phyloP scores from a whole-genome alignment of 2,113 vertebrate genomes.

The Peromyscus maniculatus region DNA sequence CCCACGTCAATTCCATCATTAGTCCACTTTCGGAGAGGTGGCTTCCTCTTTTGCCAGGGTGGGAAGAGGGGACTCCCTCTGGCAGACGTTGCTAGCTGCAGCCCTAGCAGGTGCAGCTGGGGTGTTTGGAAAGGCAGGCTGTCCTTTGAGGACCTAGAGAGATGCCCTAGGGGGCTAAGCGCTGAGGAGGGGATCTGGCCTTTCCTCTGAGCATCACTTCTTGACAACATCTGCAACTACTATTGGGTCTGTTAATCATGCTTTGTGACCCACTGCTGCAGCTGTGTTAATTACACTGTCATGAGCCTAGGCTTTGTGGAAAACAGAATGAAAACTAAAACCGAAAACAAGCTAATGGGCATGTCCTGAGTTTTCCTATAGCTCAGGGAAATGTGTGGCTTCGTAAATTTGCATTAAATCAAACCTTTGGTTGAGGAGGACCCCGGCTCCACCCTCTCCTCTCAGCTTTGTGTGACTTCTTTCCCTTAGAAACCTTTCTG shows the following conservation, averaged over 20 bases:
- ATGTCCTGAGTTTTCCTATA: background rate
- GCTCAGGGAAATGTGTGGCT: background rate
- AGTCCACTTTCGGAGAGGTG: background rate
- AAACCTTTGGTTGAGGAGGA: background rate
- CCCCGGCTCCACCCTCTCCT: background rate
- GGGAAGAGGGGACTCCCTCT: background rate
- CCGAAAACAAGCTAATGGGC: background rate
- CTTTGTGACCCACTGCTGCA: background rate
- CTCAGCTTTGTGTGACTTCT: background rate
- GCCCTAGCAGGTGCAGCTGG: background rate
- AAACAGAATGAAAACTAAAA: slow-evolving; percentile 20
- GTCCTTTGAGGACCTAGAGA: background rate
- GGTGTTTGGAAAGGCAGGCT: background rate
- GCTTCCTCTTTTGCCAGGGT: background rate
- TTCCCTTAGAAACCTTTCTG: background rate
- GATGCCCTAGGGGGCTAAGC: background rate
- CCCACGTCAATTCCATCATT: background rate
- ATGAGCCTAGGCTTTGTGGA: background rate
- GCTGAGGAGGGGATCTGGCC: background rate
- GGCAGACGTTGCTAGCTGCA: background rate
- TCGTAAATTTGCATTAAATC: background rate
- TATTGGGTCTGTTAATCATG: background rate
- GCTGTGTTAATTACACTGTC: background rate
- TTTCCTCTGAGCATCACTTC: background rate
- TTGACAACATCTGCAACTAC: background rate